phyloP scores from a whole-genome alignment of 2,888 invertebrate species.

The Hypomecis punctinalis region DNA sequence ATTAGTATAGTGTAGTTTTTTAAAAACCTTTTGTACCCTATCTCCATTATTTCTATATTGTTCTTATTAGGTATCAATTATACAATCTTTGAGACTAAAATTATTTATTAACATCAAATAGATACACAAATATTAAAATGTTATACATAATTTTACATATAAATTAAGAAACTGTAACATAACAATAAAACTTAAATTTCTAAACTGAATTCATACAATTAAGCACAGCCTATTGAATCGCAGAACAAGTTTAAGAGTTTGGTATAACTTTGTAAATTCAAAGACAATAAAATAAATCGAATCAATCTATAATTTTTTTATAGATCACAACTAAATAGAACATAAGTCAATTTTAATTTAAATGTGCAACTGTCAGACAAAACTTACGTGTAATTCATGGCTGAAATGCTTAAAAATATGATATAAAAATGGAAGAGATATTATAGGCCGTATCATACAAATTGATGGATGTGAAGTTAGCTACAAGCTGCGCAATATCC shows the following conservation, averaged over 20 bases:
- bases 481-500: too few relatives aligned
- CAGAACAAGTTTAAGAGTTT: conserved; percentile 73
- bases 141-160: conserved; percentile 55
- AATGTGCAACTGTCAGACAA: not conserved
- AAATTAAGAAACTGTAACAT: conserved; percentile 60
- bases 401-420: conserved; percentile 12
- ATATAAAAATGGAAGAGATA: not conserved
- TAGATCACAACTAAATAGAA: conserved; percentile 30
- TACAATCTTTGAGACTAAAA: conserved; percentile 29
- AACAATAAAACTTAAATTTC: conserved; percentile 48
- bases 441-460: too few relatives aligned
- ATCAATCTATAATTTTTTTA: conserved; percentile 28
- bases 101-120: conserved; percentile 69
- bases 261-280: conserved; percentile 48
- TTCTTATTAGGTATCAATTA: not conserved
- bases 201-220: conserved; percentile 66
- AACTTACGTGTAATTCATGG: conserved; percentile 4
- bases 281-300: conserved; percentile 21
- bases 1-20: too few relatives aligned
- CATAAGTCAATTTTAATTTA: not conserved
- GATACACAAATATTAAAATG: conserved; percentile 55
- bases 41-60: too few relatives aligned
- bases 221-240: conserved; percentile 84
- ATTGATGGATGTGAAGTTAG: too few relatives aligned
- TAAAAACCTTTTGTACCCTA: too few relatives aligned